Percentiles rank a stretch among this genome's conserved stretches.
Conservation (phyloP, 2,888 invertebrate genomes). For the Lypha dubia region DNA sequence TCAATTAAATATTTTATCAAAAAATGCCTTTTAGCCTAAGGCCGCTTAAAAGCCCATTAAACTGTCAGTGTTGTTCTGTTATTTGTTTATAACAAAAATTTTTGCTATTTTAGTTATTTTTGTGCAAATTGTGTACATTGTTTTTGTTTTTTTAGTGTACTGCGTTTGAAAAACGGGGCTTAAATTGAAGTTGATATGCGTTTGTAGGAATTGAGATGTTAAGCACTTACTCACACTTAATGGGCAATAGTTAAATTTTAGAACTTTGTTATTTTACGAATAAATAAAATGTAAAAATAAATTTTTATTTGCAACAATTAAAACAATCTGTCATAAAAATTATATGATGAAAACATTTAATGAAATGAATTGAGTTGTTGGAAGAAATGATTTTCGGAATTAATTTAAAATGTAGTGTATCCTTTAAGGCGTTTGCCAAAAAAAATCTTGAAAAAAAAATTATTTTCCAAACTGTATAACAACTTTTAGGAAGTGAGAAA, state of each 20-base stretch:
- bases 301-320: conserved; percentile 67
- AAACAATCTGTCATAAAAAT: conserved; percentile 59
- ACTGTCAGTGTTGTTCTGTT: conserved; percentile 67
- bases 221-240: conserved; percentile 48
- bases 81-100: conserved; percentile 66
- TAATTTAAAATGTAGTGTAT: conserved; percentile 1
- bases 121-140: too few relatives aligned
- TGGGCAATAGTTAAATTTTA: conserved; percentile 53
- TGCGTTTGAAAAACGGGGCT: conserved; percentile 38
- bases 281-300: conserved; percentile 14
- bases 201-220: conserved; percentile 33
- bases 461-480: neutral
- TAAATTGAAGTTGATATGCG: conserved; percentile 37
- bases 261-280: conserved; percentile 34
- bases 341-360: conserved; percentile 10
- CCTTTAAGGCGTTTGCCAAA: conserved; percentile 6
- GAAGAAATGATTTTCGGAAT: neutral
- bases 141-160: conserved; percentile 6
- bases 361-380: conserved; percentile 42
- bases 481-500: too few relatives aligned
- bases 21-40: conserved; percentile 71
- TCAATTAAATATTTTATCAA: conserved; percentile 71
- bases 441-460: neutral
- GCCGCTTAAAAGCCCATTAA: conserved; percentile 73
- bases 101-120: conserved; percentile 24